phyloP scores from a whole-genome alignment of 2,113 vertebrate species.

The Chloropsis hardwickii region DNA sequence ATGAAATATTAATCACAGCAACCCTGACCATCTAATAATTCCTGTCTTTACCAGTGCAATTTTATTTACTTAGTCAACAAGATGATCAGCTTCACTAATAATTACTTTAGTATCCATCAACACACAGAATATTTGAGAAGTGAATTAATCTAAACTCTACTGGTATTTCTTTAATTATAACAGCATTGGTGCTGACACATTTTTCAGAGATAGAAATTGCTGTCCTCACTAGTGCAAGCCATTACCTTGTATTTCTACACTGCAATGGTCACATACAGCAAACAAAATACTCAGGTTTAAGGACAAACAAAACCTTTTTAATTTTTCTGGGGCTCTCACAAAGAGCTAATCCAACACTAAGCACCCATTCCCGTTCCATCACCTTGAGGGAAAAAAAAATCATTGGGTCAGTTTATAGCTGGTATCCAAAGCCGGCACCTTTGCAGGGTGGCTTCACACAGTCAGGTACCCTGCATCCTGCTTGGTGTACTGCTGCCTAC shows the following conservation, averaged over 20 bases:
- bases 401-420: not conserved
- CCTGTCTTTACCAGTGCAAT: not conserved
- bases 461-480: accelerated
- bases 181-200: not conserved
- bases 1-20: not conserved
- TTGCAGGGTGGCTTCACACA: accelerated
- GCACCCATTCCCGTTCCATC: not conserved
- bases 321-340: not conserved
- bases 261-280: not conserved
- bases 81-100: not conserved
- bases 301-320: not conserved
- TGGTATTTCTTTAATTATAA: not conserved
- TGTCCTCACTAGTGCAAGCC: accelerated
- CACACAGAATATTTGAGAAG: not conserved
- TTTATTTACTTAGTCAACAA: not conserved
- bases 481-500: accelerated
- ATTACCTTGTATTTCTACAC: not conserved
- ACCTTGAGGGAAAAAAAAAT: not conserved
- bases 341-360: not conserved
- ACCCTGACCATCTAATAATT: not conserved
- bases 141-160: not conserved
- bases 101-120: not conserved
- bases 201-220: not conserved
- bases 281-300: not conserved
- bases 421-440: accelerated